phyloP scores from a whole-genome alignment of 2,113 vertebrate genomes.

The Arothron firmamentum region DNA sequence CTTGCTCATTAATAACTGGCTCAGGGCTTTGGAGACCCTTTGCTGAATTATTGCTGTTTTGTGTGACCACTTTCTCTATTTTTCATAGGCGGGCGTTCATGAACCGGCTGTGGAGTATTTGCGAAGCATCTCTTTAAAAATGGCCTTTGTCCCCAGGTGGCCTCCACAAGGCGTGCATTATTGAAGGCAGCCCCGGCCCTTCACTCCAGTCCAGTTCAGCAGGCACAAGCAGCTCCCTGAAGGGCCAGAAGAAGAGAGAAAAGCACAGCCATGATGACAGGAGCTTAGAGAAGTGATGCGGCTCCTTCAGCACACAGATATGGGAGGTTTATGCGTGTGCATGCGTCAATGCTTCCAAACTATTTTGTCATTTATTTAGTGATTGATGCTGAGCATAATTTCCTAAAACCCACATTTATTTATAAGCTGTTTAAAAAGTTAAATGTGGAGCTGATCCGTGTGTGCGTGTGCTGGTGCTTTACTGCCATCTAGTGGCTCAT shows the following conservation, averaged over 20 bases:
- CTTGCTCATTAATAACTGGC: constrained; percentile 40
- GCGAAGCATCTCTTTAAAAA: constrained; percentile 58
- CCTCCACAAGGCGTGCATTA: constrained; percentile 61
- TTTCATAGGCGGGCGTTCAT: constrained; percentile 66
- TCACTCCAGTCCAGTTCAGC: constrained; percentile 48
- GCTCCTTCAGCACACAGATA: too few species aligned
- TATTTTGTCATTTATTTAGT: too few species aligned
- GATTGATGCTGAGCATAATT: too few species aligned
- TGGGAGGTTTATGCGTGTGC: too few species aligned
- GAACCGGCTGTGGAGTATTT: constrained; percentile 47
- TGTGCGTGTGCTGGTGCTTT: constrained; percentile 26
- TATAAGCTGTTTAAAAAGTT: too few species aligned
- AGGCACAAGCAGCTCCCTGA: constrained; percentile 37
- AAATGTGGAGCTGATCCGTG: too few species aligned
- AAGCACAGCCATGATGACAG: background rate
- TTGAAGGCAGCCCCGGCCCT: constrained; percentile 51
- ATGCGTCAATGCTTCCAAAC: too few species aligned
- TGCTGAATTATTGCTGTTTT: constrained; percentile 50
- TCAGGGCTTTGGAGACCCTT: constrained; percentile 40
- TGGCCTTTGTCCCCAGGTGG: constrained; percentile 52
- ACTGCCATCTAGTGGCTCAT: constrained; percentile 57
- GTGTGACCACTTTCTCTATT: constrained; percentile 64
- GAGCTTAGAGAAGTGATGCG: constrained; percentile 27
- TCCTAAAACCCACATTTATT: too few species aligned
- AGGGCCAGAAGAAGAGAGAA: constrained; percentile 4